Evolutionary conservation across 23 tunicate genomes (phyloP).

Genomic region (Styela clava): DNA sequence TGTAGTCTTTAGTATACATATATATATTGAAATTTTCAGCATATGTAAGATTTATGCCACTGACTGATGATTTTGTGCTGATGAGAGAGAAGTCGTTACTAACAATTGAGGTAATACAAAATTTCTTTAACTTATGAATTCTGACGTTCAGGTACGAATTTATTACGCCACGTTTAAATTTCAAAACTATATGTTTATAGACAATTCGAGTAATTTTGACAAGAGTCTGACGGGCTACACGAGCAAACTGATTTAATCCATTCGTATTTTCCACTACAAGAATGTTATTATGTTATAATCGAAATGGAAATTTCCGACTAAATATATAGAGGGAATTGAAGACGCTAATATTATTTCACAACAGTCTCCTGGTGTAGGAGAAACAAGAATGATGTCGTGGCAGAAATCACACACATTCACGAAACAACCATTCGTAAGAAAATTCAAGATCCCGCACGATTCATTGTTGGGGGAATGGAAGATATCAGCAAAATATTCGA

Average conservation of each 20-base stretch:
- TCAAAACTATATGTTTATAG: no score
- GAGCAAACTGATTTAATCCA: no score
- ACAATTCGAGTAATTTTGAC: no score
- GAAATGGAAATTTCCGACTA: no score
- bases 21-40: background rate
- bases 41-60: background rate
- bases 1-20: no score
- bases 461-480: conserved; percentile 61
- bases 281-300: no score
- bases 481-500: conserved; percentile 35
- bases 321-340: no score
- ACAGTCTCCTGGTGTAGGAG: conserved; percentile 54
- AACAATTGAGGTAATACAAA: background rate
- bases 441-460: conserved; percentile 40
- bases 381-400: conserved; percentile 42
- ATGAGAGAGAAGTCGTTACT: background rate
- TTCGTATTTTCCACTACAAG: no score
- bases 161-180: no score
- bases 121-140: no score
- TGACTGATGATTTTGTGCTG: background rate
- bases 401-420: conserved; percentile 32
- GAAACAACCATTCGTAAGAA: conserved; percentile 35
- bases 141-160: no score
- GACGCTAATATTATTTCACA: background rate
- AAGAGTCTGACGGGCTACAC: no score